Evolutionary conservation across 2,113 vertebrate species (phyloP).

Genomic region (Phalacrocorax brasilianus): DNA sequence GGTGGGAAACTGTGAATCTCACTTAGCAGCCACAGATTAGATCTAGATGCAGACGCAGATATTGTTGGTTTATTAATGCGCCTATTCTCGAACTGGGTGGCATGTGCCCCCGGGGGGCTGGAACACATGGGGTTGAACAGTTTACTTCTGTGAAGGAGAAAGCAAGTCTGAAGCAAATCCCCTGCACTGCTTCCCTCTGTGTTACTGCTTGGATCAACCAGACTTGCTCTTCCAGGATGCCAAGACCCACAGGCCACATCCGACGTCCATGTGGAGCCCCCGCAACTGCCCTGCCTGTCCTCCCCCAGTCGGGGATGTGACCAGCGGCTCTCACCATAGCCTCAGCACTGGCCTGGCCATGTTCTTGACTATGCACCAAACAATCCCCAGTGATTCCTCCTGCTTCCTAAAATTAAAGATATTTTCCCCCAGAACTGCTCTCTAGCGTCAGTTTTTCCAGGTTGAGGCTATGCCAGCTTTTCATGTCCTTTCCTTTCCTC

Average conservation of each 20-base stretch:
- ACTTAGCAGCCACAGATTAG: constrained; percentile 14
- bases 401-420: neutral
- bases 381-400: neutral
- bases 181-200: neutral
- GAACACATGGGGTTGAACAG: constrained; percentile 32
- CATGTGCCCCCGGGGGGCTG: neutral
- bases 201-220: neutral
- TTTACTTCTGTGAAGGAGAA: neutral
- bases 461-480: neutral
- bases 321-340: neutral
- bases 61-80: constrained; percentile 26
- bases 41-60: constrained; percentile 55
- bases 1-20: constrained; percentile 8
- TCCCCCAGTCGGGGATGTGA: accelerated
- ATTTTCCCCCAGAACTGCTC: neutral
- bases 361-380: neutral
- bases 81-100: constrained; percentile 51
- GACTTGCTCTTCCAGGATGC: neutral
- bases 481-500: neutral
- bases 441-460: neutral
- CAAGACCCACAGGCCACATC: neutral
- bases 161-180: neutral
- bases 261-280: accelerated
- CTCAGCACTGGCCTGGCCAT: neutral
- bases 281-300: accelerated